Conservation (phyloP, 2,797 vertebrate genomes). For the Thaleichthys pacificus region DNA sequence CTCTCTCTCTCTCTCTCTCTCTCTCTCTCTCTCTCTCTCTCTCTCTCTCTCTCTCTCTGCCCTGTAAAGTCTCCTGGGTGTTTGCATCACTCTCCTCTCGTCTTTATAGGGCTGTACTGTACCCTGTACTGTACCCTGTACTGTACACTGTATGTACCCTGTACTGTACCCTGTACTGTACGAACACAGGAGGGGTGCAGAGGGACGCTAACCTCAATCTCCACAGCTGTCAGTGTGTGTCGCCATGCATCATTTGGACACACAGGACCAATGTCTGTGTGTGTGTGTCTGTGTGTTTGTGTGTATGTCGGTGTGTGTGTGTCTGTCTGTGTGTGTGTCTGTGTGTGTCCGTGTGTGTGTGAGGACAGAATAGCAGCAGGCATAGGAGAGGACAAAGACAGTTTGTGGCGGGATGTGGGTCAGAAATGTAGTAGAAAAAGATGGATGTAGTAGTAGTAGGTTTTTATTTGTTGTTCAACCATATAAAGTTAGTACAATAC, state of each 20-base stretch:
- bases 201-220: too few species aligned
- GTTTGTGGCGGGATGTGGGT: background rate
- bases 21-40: slow-evolving; percentile 7
- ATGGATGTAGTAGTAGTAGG: background rate
- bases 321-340: background rate
- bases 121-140: too few species aligned
- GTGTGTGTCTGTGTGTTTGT: background rate
- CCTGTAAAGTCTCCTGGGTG: background rate
- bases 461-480: background rate
- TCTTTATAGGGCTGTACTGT: too few species aligned
- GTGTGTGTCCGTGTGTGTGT: background rate
- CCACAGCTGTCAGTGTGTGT: too few species aligned
- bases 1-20: slow-evolving; percentile 7
- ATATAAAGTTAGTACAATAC: too few species aligned
- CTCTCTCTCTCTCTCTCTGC: background rate
- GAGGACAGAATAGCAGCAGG: background rate
- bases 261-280: background rate
- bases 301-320: background rate
- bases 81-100: background rate
- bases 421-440: too few species aligned
- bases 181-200: too few species aligned
- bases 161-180: too few species aligned
- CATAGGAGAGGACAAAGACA: background rate
- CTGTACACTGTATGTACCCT: too few species aligned
- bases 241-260: too few species aligned